These are phyloP conservation scores for Numenius phaeopus DNA, from an alignment of 2,797 vertebrate species.

Conservation along the genomic window DNA sequence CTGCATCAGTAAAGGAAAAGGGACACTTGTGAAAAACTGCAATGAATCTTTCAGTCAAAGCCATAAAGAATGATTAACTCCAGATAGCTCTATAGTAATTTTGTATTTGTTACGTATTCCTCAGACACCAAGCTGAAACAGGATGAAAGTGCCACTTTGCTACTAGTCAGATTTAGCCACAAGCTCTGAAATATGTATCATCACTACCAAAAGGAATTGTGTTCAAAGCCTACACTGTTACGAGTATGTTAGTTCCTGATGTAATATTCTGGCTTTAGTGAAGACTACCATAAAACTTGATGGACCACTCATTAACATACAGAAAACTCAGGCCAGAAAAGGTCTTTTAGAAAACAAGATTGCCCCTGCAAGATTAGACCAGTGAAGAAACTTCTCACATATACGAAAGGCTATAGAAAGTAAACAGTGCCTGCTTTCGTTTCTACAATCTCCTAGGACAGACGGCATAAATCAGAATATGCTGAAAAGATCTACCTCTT, in stretches of 20 bases:
- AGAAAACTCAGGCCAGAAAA: background rate
- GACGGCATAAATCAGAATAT: background rate
- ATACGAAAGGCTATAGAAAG: background rate
- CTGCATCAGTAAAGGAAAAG: background rate
- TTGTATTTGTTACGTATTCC: background rate
- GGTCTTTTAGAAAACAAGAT: background rate
- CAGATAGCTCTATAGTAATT: background rate
- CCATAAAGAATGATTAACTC: background rate
- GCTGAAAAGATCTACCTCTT: background rate
- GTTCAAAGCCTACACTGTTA: background rate
- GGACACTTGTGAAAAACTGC: background rate
- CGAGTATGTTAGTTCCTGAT: background rate
- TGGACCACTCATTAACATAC: background rate
- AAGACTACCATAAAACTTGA: background rate
- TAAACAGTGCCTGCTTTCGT: background rate
- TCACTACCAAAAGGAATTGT: background rate
- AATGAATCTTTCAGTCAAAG: background rate
- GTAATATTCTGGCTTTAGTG: background rate
- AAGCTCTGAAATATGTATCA: background rate
- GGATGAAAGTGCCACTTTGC: background rate
- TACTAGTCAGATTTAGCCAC: background rate
- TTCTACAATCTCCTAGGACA: background rate
- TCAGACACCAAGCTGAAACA: background rate
- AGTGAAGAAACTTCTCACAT: background rate
- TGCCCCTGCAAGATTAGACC: background rate